phyloP scores from a whole-genome alignment of 2,113 vertebrate genomes.

The Astatotilapia flaviijosephi region DNA sequence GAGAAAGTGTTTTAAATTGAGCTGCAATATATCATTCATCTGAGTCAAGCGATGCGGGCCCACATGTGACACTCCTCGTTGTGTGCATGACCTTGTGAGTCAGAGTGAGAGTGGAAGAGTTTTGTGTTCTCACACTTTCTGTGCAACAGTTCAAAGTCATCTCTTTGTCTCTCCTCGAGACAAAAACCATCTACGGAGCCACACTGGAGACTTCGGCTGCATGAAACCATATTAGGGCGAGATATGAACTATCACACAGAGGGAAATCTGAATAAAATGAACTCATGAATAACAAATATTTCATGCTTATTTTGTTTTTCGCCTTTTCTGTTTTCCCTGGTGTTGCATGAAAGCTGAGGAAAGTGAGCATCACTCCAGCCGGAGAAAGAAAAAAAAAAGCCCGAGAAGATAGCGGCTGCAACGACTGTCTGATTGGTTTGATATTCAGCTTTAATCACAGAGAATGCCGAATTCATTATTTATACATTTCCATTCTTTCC shows the following conservation, averaged over 20 bases:
- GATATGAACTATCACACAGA: slow-evolving; percentile 26
- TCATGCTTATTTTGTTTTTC: background rate
- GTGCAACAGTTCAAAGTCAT: slow-evolving; percentile 11
- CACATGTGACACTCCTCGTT: background rate
- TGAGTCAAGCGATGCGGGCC: slow-evolving; percentile 14
- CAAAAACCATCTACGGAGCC: background rate
- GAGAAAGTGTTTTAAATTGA: slow-evolving; percentile 15
- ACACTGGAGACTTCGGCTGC: background rate
- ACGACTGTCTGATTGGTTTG: slow-evolving; percentile 45
- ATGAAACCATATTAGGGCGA: background rate
- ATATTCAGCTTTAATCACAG: slow-evolving; percentile 54
- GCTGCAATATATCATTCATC: slow-evolving; percentile 32
- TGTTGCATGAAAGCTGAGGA: slow-evolving; percentile 23
- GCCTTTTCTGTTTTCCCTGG: slow-evolving; percentile 10
- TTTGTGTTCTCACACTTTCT: background rate
- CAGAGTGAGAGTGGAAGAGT: background rate
- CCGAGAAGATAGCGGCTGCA: slow-evolving; percentile 2
- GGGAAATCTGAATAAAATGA: slow-evolving; percentile 25
- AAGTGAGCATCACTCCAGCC: background rate
- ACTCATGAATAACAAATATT: slow-evolving; percentile 39
- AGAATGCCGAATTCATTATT: slow-evolving; percentile 48
- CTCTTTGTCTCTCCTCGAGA: background rate
- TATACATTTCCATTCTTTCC: slow-evolving; percentile 34
- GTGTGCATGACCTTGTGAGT: slow-evolving; percentile 10
- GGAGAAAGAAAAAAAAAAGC: background rate